Conservation (phyloP, 2,113 vertebrate species). For the Lophius piscatorius region DNA sequence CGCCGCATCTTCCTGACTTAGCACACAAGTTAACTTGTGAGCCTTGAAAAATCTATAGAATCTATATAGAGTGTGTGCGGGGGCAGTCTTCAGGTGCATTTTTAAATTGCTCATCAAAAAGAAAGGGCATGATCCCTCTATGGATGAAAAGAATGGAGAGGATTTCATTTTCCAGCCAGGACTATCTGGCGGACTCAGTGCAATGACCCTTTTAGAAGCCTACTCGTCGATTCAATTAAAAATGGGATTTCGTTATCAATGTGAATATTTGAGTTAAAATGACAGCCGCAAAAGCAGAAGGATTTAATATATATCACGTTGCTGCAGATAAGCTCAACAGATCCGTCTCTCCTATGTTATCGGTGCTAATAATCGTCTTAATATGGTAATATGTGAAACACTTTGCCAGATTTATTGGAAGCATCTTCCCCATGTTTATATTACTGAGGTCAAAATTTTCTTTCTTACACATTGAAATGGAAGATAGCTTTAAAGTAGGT, state of each 20-base stretch:
- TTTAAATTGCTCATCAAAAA: constrained; percentile 64
- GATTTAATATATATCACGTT: constrained; percentile 34
- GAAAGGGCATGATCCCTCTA: constrained; percentile 38
- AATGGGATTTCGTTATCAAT: constrained; percentile 44
- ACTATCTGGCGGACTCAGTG: constrained; percentile 25
- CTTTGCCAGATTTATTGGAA: constrained; percentile 45
- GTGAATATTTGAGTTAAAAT: constrained; percentile 43
- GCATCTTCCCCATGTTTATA: constrained; percentile 29
- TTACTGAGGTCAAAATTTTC: constrained; percentile 19
- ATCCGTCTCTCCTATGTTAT: constrained; percentile 56
- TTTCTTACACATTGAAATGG: constrained; percentile 14
- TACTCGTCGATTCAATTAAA: constrained; percentile 68
- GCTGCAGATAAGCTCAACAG: constrained; percentile 36
- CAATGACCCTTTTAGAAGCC: constrained; percentile 54
- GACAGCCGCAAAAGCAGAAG: constrained; percentile 44
- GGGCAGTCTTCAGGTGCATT: constrained; percentile 34
- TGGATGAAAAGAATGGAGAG: constrained; percentile 60
- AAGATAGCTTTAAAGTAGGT: constrained; percentile 18
- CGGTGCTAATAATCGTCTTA: constrained; percentile 63
- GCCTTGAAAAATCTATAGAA: constrained; percentile 36
- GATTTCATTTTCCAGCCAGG: constrained; percentile 61
- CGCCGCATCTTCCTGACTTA: constrained; percentile 30
- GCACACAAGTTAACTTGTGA: constrained; percentile 44
- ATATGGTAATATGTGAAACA: constrained; percentile 60
- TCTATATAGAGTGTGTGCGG: constrained; percentile 1